These are phyloP conservation scores for Melanotaenia parkinsoni DNA, from an alignment of 2,797 vertebrate genomes.

Conservation along the genomic window DNA sequence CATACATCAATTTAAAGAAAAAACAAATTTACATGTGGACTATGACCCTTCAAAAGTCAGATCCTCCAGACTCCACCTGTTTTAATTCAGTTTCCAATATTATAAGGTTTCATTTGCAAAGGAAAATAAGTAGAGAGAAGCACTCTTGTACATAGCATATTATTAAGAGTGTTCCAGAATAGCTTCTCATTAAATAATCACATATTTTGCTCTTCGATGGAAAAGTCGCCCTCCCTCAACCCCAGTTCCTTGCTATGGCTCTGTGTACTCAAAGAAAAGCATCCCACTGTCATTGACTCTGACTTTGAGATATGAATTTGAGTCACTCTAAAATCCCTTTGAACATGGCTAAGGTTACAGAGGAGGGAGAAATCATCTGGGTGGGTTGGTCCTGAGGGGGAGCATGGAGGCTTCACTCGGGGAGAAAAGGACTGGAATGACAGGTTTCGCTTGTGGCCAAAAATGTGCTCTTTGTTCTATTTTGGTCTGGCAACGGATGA, in stretches of 20 bases:
- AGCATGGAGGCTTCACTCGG: constrained; percentile 31
- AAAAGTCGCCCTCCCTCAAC: not conserved
- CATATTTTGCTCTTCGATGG: constrained; percentile 52
- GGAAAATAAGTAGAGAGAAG: not conserved
- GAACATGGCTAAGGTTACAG: constrained; percentile 61
- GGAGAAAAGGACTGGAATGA: constrained; percentile 50
- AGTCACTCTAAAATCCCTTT: constrained; percentile 51
- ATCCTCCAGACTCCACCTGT: not conserved
- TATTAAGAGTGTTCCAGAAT: constrained; percentile 17
- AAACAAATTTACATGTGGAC: not conserved
- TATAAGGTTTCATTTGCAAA: not conserved
- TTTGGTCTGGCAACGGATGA: constrained; percentile 60
- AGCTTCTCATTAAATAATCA: constrained; percentile 51
- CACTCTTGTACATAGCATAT: constrained; percentile 5
- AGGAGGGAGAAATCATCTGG: constrained; percentile 1
- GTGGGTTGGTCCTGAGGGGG: constrained; percentile 6
- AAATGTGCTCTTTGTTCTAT: constrained; percentile 74
- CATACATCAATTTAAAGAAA: not conserved
- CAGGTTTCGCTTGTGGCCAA: constrained; percentile 60
- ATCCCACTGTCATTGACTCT: constrained; percentile 29
- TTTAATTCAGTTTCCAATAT: not conserved
- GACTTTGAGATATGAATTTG: constrained; percentile 42
- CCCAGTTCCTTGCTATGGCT: not conserved
- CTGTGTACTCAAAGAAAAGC: constrained; percentile 22
- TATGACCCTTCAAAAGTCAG: not conserved